Evolutionary conservation across 2,888 invertebrate species (phyloP).

Genomic region (Atherix ibis): DNA sequence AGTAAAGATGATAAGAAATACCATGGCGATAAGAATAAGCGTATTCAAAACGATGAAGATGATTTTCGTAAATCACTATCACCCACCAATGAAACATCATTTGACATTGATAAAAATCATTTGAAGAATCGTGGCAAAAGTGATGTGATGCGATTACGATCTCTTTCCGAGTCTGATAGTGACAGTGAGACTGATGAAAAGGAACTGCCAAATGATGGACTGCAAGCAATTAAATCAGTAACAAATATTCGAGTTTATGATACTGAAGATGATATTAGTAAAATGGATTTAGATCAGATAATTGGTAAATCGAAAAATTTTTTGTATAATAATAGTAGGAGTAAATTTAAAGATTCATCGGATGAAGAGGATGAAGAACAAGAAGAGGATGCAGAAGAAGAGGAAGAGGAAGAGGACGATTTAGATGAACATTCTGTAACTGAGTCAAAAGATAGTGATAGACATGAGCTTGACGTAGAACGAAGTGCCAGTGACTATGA

Average conservation of each 20-base stretch:
- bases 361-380: slow-evolving; percentile 15
- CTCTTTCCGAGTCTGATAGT: slow-evolving; percentile 1
- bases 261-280: slow-evolving; percentile 14
- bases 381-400: slow-evolving; percentile 11
- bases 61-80: slow-evolving; percentile 15
- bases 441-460: slow-evolving; percentile 18
- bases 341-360: slow-evolving; percentile 11
- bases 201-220: slow-evolving; percentile 14
- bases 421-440: too few species aligned
- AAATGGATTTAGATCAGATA: not conserved
- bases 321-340: too few species aligned
- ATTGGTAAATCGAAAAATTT: not conserved
- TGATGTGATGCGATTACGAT: too few species aligned
- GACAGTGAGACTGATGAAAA: slow-evolving; percentile 11
- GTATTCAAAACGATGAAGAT: slow-evolving; percentile 12
- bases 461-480: slow-evolving; percentile 13
- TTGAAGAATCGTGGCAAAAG: too few species aligned
- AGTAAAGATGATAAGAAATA: slow-evolving; percentile 20
- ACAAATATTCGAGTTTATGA: slow-evolving; percentile 36
- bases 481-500: slow-evolving; percentile 23
- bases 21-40: slow-evolving; percentile 20
- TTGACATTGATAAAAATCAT: slow-evolving; percentile 1
- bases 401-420: slow-evolving; percentile 18
- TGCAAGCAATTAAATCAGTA: slow-evolving; percentile 38
- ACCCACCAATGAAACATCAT: slow-evolving; percentile 16